Evolutionary conservation across 2,888 invertebrate genomes (phyloP), one percentile per base, ranked within the genome.

Genomic region (Anodontia alba): DNA sequence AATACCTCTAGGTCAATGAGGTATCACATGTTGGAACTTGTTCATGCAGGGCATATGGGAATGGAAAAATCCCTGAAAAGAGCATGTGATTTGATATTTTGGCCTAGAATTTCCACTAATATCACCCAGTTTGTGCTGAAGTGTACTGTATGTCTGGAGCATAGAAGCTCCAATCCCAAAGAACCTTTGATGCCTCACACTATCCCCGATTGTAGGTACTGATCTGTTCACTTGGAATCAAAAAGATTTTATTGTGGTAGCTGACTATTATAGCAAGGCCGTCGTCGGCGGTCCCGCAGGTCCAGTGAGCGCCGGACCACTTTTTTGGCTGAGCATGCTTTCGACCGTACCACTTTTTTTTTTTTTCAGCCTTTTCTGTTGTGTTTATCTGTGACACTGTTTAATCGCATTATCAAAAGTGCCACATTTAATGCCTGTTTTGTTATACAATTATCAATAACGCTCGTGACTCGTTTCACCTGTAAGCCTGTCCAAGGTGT

Each of bases 11-110:
- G 68, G 5, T 31, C 67, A 0, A 42, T 86, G n/a, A 74, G 84
- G 31, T 7, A 43, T 20, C 62, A 72, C 36, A 77, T 87, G 74
- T 62, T 89, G 17, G 66, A 75, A 5, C 54, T 26, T 12, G n/a
- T 89, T 26, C 88, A 88, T 57, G 23, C 29, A 49, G 84, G 84
- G 49, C 86, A 88, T 57, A 70, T 85, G 51, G 85, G 87, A 26
- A 70, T 84, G 20, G 84, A 85, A n/a, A 88, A 88, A 70, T 78
- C 62, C n/a, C 12, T 79, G 23, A 70, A 38, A 31, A 23, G 80
- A 23, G 85, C 86, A 26, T n/a, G 80, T 38, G 70, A 80, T 42
- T 70, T 83, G 31, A 66, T 88, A 33, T 88, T 84, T 81, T 88
- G 87, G 87, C 87, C 89, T 10, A 43, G 70, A 1, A 81, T 88